phyloP scores from a whole-genome alignment of 2,888 invertebrate species.

The Drosophila austrosaltans region DNA sequence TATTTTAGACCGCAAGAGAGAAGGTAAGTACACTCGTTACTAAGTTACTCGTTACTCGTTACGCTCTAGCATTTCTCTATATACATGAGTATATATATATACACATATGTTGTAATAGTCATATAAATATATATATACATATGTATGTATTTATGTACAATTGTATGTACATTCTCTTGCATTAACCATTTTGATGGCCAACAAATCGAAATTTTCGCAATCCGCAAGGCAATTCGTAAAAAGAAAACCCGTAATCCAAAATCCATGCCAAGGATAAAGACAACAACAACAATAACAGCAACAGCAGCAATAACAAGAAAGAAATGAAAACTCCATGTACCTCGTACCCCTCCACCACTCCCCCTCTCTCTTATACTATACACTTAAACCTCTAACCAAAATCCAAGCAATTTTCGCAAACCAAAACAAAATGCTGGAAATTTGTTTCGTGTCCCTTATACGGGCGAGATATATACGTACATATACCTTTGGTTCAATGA shows the following conservation, averaged over 20 bases:
- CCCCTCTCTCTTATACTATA: too few relatives aligned
- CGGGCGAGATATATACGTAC: conserved; percentile 53
- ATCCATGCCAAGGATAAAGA: conserved; percentile 9
- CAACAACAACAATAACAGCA: conserved; percentile 10
- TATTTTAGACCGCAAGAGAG: conserved; percentile 19
- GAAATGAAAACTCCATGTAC: conserved; percentile 4
- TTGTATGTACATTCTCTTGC: conserved; percentile 19
- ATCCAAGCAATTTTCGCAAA: conserved; percentile 11
- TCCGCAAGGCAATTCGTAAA: conserved; percentile 33
- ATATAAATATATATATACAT: background rate
- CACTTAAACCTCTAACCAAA: background rate
- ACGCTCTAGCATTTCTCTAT: conserved; percentile 19
- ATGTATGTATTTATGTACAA: background rate
- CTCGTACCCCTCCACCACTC: background rate
- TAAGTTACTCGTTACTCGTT: conserved; percentile 50
- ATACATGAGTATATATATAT: background rate
- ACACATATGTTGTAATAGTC: background rate
- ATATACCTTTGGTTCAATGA: conserved; percentile 71
- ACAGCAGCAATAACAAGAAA: conserved; percentile 9
- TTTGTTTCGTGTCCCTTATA: conserved; percentile 66
- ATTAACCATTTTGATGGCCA: conserved; percentile 23
- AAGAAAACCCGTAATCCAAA: conserved; percentile 1
- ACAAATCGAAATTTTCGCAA: conserved; percentile 20
- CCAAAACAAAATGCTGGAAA: conserved; percentile 47
- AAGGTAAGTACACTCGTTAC: conserved; percentile 64